Evolutionary conservation across 1,140 invertebrate genomes (phyloP).

Genomic region (Lerema accius): DNA sequence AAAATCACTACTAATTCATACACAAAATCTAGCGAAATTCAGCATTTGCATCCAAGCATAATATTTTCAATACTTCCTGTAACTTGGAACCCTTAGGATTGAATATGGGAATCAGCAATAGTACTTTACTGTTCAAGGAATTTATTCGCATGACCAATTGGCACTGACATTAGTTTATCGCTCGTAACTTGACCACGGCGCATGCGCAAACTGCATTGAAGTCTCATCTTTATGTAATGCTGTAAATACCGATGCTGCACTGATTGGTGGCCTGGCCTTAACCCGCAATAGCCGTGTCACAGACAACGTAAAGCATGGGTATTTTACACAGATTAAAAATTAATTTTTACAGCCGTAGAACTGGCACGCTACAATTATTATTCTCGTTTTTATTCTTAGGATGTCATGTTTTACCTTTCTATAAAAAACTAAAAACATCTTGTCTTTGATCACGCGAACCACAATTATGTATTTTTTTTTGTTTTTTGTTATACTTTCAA

Average conservation of each 20-base stretch:
- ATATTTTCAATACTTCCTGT: too few species aligned
- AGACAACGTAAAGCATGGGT: slow-evolving; percentile 28
- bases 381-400: too few species aligned
- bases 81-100: too few species aligned
- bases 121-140: slow-evolving; percentile 28
- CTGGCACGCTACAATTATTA: background rate
- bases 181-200: slow-evolving; percentile 23
- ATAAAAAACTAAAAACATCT: background rate
- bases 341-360: slow-evolving; percentile 3
- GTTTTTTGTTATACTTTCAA: too few species aligned
- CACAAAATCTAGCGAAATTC: too few species aligned
- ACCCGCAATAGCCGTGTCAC: slow-evolving; percentile 35
- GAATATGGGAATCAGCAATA: too few species aligned
- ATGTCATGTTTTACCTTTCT: too few species aligned
- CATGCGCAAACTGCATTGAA: slow-evolving; percentile 30
- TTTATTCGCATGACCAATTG: slow-evolving; percentile 19
- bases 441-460: too few species aligned
- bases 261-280: slow-evolving; percentile 40
- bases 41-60: too few species aligned
- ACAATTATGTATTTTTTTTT: too few species aligned
- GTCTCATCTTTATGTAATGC: slow-evolving; percentile 49
- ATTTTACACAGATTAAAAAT: slow-evolving; percentile 30
- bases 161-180: slow-evolving; percentile 25
- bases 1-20: too few species aligned
- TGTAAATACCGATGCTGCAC: slow-evolving; percentile 45